A percentile compares a stretch with the other conserved stretches of the same genome.
Conservation (phyloP, 2,888 invertebrate species). For the Apoda limacodes region DNA sequence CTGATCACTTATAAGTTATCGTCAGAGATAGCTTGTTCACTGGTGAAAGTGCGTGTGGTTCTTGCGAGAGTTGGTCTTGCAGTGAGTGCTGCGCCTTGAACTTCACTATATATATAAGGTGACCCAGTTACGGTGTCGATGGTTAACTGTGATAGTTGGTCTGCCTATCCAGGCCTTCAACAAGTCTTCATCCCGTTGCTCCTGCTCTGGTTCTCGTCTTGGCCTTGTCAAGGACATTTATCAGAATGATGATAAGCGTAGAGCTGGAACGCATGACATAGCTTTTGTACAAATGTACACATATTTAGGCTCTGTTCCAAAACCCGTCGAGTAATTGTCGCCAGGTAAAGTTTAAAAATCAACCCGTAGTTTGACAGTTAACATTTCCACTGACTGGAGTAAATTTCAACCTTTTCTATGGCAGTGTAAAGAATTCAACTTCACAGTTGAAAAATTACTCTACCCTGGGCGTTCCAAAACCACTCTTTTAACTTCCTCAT, state of each 20-base stretch:
- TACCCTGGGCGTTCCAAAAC: too few species aligned
- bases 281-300: too few species aligned
- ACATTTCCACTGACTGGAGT: too few species aligned
- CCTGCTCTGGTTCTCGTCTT: slow-evolving; percentile 23
- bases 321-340: too few species aligned
- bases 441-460: too few species aligned
- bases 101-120: slow-evolving; percentile 86
- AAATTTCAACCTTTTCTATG: too few species aligned
- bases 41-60: slow-evolving; percentile 63
- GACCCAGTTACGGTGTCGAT: slow-evolving; percentile 78
- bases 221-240: slow-evolving; percentile 39
- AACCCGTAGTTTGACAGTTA: too few species aligned
- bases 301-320: too few species aligned
- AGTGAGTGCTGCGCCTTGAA: slow-evolving; percentile 81
- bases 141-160: slow-evolving; percentile 60
- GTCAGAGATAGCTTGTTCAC: slow-evolving; percentile 46
- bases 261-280: too few species aligned
- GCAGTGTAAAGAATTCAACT: too few species aligned
- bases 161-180: slow-evolving; percentile 41
- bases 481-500: too few species aligned
- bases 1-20: slow-evolving; percentile 41
- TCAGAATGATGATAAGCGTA: slow-evolving; percentile 9
- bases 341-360: too few species aligned
- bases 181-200: slow-evolving; percentile 49
- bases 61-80: slow-evolving; percentile 59